A percentile compares a stretch with the other conserved stretches of the same genome.
Evolutionary conservation across 2,797 vertebrate genomes (phyloP).

Genomic region (Poecilia gillii): DNA sequence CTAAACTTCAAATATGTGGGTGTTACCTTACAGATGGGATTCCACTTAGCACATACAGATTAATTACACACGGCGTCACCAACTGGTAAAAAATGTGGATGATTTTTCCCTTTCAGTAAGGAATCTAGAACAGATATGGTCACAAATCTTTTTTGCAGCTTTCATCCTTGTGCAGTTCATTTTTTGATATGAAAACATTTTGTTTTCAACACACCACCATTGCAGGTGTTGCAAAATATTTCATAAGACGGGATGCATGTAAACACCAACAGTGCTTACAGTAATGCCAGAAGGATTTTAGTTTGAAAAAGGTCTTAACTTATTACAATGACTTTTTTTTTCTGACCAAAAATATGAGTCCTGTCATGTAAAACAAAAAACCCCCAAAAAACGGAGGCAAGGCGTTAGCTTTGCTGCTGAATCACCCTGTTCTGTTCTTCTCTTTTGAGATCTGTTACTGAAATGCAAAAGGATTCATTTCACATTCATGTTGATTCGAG

Average conservation of each 20-base stretch:
- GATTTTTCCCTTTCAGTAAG: background rate
- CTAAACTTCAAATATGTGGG: background rate
- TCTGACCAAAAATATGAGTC: background rate
- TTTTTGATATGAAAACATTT: background rate
- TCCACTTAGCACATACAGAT: background rate
- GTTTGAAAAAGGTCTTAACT: background rate
- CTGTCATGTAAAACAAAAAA: background rate
- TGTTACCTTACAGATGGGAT: background rate
- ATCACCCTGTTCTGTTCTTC: background rate
- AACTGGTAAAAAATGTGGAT: background rate
- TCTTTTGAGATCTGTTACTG: slow-evolving; percentile 4
- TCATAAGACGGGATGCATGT: background rate
- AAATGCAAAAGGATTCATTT: slow-evolving; percentile 7
- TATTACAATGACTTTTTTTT: background rate
- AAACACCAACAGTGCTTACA: background rate
- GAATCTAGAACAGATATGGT: background rate
- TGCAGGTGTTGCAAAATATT: background rate
- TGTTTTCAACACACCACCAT: too few species aligned
- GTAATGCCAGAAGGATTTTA: background rate
- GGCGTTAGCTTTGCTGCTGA: background rate
- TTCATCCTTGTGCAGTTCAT: background rate
- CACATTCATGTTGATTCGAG: background rate
- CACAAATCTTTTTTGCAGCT: background rate
- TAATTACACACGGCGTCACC: background rate
- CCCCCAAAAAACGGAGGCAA: background rate